Evolutionary conservation across 1,140 invertebrate species (phyloP), one percentile per base, ranked within the genome.

Genomic region (Cylas formicarius): DNA sequence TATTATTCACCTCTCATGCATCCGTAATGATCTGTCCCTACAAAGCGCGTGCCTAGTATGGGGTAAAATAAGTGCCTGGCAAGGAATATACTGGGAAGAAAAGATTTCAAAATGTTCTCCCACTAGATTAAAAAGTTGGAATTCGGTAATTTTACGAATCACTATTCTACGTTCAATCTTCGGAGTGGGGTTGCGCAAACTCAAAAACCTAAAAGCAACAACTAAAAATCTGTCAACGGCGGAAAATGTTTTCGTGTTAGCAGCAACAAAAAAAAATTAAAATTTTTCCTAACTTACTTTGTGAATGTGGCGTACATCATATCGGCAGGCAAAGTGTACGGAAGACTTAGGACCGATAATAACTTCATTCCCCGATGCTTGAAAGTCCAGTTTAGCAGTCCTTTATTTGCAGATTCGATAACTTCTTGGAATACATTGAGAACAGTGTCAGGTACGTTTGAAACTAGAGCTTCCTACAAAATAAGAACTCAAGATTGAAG

Each of bases 371-470:
- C 82, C 48, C 76, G 73, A 55, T 88, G 82, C 55, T 84, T 82
- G 62, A 90, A 89, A 16, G 95, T 65, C 86, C 89, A 92, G 67
- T 90, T 93, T 20, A 90, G 72, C 19, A 95, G 62, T 10, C 89
- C 89, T 63, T 84, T 88, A 63, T 95, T 94, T 0, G 89, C 87
- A 1, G 86, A 80, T 56, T 91, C 86, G 50, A 91, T 91, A 1
- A 90, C 90, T 60, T 90, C 85, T 75, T 94, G 87, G 62, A 96
- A 87, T 57, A 90, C 81, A 50, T 77, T 80, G 64, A 87, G 73
- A 17, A 91, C 82, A 1, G 84, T 86, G 56, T 90, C 86, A 1
- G 87, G 87, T 48, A 92, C 75, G 65, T 86, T 82, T 44, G 85
- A 86, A n/a, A 86, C 77, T 42, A 88, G 68, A 27, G 87, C 85